Conservation (phyloP, 2,888 invertebrate genomes). For the Dermolepida albohirtum region DNA sequence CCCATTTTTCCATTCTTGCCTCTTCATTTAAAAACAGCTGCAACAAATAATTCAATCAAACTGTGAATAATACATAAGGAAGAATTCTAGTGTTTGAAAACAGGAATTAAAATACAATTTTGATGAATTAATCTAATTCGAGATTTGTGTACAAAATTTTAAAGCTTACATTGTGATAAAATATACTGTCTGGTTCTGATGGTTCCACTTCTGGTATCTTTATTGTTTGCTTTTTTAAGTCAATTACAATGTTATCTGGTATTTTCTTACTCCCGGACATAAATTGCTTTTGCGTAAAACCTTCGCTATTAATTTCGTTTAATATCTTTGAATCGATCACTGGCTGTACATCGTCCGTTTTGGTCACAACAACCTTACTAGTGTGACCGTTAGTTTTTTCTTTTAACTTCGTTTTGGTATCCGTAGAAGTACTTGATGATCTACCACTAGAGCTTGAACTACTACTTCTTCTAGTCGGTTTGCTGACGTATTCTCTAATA, state of each 20-base stretch:
- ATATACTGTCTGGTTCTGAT: constrained; percentile 71
- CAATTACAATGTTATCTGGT: constrained; percentile 78
- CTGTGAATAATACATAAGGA: neutral
- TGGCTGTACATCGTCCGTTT: constrained; percentile 66
- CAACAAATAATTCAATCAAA: constrained; percentile 54
- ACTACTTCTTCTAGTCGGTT: constrained; percentile 53
- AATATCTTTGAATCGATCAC: constrained; percentile 71
- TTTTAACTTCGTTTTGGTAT: constrained; percentile 40
- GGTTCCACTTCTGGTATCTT: constrained; percentile 72
- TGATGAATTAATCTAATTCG: too few species aligned
- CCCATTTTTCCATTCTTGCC: constrained; percentile 79
- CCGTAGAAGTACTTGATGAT: constrained; percentile 37
- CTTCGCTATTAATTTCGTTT: constrained; percentile 78
- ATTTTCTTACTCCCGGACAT: constrained; percentile 71
- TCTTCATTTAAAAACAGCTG: constrained; percentile 78
- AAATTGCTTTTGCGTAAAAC: constrained; percentile 72
- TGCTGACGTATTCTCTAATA: constrained; percentile 60
- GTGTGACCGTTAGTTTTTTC: constrained; percentile 35
- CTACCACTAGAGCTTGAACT: constrained; percentile 46
- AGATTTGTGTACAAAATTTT: too few species aligned
- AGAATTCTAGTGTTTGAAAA: neutral
- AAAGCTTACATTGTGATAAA: constrained; percentile 75
- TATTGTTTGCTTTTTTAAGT: constrained; percentile 78
- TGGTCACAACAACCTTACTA: neutral
- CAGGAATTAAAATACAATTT: too few species aligned